Evolutionary conservation across 1,140 invertebrate genomes (phyloP).

Genomic region (Cydia pomonella): DNA sequence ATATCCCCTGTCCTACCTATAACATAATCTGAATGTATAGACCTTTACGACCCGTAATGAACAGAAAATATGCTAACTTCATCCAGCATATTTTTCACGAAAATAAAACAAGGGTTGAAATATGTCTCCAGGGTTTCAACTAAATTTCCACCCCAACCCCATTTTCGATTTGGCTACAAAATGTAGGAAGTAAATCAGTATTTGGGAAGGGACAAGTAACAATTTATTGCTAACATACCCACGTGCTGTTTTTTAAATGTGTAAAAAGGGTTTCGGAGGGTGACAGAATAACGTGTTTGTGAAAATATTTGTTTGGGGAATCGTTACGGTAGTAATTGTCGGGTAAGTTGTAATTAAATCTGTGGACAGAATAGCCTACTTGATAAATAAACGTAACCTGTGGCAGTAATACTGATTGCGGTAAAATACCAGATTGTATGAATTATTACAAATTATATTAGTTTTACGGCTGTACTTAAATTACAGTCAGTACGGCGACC

Average conservation of each 20-base stretch:
- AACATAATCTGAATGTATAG: background rate
- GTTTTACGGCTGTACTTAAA: too few relatives aligned
- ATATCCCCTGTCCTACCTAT: background rate
- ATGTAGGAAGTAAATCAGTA: constrained; percentile 48
- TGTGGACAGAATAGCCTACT: background rate
- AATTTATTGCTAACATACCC: constrained; percentile 36
- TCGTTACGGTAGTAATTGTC: background rate
- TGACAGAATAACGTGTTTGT: background rate
- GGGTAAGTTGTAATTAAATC: background rate
- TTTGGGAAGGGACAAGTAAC: constrained; percentile 38
- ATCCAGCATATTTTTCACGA: constrained; percentile 39
- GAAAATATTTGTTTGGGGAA: constrained; percentile 5
- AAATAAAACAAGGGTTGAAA: constrained; percentile 49
- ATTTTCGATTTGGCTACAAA: constrained; percentile 50
- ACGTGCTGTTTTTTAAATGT: constrained; percentile 29
- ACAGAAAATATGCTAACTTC: constrained; percentile 32
- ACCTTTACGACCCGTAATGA: constrained; percentile 14
- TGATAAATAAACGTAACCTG: background rate
- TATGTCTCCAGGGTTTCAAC: constrained; percentile 50
- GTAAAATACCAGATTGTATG: too few relatives aligned
- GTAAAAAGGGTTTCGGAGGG: constrained; percentile 13
- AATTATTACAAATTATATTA: too few relatives aligned
- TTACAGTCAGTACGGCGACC: too few relatives aligned
- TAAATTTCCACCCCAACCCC: constrained; percentile 42
- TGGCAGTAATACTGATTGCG: too few relatives aligned